phyloP scores from a whole-genome alignment of 2,797 vertebrate species.

The Moxostoma hubbsi region DNA sequence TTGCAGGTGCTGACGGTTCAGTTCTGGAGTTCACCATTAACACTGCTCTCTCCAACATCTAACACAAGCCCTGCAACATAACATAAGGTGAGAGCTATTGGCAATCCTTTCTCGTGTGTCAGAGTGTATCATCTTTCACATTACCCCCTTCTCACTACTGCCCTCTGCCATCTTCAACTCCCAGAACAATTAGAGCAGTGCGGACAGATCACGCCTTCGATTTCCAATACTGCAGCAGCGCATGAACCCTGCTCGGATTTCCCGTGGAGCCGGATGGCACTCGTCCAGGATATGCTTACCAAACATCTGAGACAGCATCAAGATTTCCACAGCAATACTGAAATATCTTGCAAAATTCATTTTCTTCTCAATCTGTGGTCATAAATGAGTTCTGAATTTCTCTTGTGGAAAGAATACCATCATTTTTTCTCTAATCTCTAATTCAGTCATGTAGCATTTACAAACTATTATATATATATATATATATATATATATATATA shows the following conservation, averaged over 20 bases:
- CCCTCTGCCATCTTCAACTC: slow-evolving; percentile 54
- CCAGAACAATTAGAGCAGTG: slow-evolving; percentile 62
- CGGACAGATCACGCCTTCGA: slow-evolving; percentile 50
- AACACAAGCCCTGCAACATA: neutral
- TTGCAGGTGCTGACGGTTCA: slow-evolving; percentile 32
- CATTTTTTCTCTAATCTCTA: neutral
- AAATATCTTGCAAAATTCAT: neutral
- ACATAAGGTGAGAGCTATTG: slow-evolving; percentile 1
- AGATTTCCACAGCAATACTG: neutral
- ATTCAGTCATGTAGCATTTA: no score
- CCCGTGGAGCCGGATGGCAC: neutral
- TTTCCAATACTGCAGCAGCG: slow-evolving; percentile 51
- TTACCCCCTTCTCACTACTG: neutral
- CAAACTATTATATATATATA: no score
- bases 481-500: no score
- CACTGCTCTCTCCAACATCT: slow-evolving; percentile 7
- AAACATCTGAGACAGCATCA: neutral
- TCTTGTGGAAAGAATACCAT: no score
- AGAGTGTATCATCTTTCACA: slow-evolving; percentile 30
- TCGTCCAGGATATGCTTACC: neutral
- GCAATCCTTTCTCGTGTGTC: slow-evolving; percentile 25
- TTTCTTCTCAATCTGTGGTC: neutral
- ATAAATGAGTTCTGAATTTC: neutral
- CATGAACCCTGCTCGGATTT: slow-evolving; percentile 38
- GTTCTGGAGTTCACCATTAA: slow-evolving; percentile 15